These are phyloP conservation scores for Erethizon dorsatum DNA, from an alignment of 2,797 vertebrate species.

Conservation along the genomic window DNA sequence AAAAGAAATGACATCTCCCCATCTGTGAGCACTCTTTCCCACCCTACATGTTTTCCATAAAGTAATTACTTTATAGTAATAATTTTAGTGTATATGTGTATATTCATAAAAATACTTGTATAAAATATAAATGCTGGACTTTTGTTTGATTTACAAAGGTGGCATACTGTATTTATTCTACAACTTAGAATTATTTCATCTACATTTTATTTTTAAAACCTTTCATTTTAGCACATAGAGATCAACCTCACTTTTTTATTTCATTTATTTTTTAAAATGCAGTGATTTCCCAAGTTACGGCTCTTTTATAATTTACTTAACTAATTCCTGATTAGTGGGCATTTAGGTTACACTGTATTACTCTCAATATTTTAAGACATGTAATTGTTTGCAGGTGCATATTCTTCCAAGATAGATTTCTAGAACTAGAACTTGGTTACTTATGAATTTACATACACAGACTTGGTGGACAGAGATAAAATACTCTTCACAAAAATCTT, in stretches of 20 bases:
- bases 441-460: background rate
- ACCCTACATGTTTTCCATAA: background rate
- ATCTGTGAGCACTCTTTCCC: background rate
- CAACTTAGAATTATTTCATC: background rate
- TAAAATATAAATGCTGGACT: background rate
- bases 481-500: background rate
- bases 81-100: background rate
- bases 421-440: background rate
- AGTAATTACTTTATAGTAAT: background rate
- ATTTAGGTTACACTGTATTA: background rate
- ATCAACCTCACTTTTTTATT: background rate
- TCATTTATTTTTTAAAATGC: background rate
- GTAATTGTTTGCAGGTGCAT: background rate
- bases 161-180: background rate
- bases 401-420: slow-evolving; percentile 11
- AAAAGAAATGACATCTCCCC: background rate
- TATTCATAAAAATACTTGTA: background rate
- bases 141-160: background rate
- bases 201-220: background rate
- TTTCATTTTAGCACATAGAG: background rate
- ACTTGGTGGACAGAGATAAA: background rate
- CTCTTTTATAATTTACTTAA: background rate
- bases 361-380: background rate
- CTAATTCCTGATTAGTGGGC: background rate
- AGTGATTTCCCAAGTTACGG: background rate